Evolutionary conservation across 2,113 vertebrate species (phyloP).

Genomic region (Thalassarche chlororhynchos): DNA sequence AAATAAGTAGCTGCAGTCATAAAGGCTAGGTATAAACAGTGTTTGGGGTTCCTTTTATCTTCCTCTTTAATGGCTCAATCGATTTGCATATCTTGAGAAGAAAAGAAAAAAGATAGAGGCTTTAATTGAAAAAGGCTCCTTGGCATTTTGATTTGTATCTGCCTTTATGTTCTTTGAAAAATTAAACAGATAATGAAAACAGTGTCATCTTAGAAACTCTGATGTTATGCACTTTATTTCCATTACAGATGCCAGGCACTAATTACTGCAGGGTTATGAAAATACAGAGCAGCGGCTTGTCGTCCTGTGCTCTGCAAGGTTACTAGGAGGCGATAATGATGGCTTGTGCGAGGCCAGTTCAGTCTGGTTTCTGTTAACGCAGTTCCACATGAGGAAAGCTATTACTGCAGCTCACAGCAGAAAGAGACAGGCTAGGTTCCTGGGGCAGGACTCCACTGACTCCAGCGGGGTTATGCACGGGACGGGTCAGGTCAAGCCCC

Average conservation of each 20-base stretch:
- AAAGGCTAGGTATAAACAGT: background rate
- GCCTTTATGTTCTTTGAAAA: conserved; percentile 58
- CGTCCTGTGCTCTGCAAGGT: background rate
- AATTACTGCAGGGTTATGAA: background rate
- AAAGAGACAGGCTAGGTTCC: no score
- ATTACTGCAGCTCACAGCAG: background rate
- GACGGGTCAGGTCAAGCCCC: background rate
- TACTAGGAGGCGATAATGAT: background rate
- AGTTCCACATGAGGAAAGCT: background rate
- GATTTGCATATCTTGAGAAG: conserved; percentile 29
- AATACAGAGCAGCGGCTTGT: background rate
- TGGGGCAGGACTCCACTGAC: background rate
- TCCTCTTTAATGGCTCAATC: conserved; percentile 27
- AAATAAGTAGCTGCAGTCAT: background rate
- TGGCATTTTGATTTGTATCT: conserved; percentile 28
- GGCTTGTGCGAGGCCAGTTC: background rate
- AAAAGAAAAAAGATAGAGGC: conserved; percentile 21
- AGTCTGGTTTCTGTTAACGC: background rate
- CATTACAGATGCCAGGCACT: background rate
- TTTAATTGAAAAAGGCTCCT: conserved; percentile 63
- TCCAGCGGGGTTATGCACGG: fast-evolving
- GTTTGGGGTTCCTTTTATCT: conserved; percentile 27
- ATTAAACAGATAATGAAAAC: conserved; percentile 39
- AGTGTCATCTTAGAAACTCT: conserved; percentile 31
- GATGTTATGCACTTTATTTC: background rate